phyloP scores from a whole-genome alignment of 2,113 vertebrate species.

The Nothoprocta perdicaria region DNA sequence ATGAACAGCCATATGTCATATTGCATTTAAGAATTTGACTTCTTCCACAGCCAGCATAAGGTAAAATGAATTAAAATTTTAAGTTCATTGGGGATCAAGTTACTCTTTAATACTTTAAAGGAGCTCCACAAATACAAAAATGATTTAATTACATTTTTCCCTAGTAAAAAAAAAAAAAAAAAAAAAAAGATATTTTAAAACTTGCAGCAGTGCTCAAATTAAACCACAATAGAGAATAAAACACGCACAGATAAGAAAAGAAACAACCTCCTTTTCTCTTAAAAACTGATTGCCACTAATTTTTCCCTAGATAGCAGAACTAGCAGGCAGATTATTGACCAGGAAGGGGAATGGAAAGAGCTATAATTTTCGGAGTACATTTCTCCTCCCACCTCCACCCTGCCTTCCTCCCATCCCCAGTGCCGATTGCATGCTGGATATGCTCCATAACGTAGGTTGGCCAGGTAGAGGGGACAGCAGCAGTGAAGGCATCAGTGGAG shows the following conservation, averaged over 20 bases:
- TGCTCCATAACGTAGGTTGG: background rate
- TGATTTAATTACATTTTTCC: conserved; percentile 68
- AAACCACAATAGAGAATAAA: background rate
- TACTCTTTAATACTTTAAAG: conserved; percentile 72
- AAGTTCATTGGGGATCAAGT: conserved; percentile 78
- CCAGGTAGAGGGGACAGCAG: background rate
- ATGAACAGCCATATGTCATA: conserved; percentile 85
- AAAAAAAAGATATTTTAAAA: conserved; percentile 63
- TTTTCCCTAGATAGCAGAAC: background rate
- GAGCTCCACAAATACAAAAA: conserved; percentile 54
- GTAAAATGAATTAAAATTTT: conserved; percentile 82
- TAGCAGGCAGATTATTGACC: background rate
- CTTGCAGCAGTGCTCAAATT: conserved; percentile 30
- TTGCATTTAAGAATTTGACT: conserved; percentile 82
- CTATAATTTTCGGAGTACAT: background rate
- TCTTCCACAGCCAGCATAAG: conserved; percentile 70
- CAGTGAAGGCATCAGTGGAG: conserved; percentile 59
- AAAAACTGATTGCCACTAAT: background rate
- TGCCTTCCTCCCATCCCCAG: background rate
- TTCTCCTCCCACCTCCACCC: background rate
- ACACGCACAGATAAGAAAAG: background rate
- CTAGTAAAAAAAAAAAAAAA: conserved; percentile 68
- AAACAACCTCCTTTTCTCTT: background rate
- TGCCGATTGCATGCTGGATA: background rate
- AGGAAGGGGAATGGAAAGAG: background rate